These are phyloP conservation scores for Athrips mouffetella DNA, from an alignment of 2,888 invertebrate species.

Conservation along the genomic window DNA sequence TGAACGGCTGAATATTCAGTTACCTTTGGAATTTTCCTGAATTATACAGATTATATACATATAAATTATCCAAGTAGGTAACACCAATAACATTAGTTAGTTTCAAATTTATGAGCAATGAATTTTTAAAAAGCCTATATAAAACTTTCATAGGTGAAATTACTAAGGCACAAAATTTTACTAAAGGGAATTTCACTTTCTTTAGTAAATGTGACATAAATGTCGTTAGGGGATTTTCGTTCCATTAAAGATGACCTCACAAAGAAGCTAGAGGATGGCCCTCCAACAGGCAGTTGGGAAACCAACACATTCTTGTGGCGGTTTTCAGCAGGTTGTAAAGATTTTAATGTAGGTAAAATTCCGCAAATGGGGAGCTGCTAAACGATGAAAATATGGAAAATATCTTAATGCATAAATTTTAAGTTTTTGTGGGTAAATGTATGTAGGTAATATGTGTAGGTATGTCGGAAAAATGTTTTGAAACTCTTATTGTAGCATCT, in stretches of 20 bases:
- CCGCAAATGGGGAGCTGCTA: neutral
- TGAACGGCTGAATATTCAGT: slow-evolving; percentile 58
- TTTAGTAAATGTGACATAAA: slow-evolving; percentile 13
- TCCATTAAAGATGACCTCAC: slow-evolving; percentile 20
- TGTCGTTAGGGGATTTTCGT: slow-evolving; percentile 18
- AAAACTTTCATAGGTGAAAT: slow-evolving; percentile 13
- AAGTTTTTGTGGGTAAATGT: no score
- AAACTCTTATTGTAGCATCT: no score
- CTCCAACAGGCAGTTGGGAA: slow-evolving; percentile 6
- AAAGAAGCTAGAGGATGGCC: slow-evolving; percentile 18
- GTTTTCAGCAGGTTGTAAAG: slow-evolving; percentile 13
- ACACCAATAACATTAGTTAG: slow-evolving; percentile 17
- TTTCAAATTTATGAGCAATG: slow-evolving; percentile 7
- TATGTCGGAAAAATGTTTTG: no score
- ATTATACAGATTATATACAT: slow-evolving; percentile 53
- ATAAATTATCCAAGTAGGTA: slow-evolving; percentile 38
- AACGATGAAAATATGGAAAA: neutral
- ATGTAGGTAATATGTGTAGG: no score
- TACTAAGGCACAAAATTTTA: slow-evolving; percentile 7
- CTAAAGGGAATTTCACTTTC: slow-evolving; percentile 14
- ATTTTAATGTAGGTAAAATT: neutral
- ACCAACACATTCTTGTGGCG: slow-evolving; percentile 20
- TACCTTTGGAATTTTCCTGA: slow-evolving; percentile 45
- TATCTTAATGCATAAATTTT: neutral
- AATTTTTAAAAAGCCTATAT: slow-evolving; percentile 3